Percentiles rank a stretch among this genome's conserved stretches.
Evolutionary conservation across 2,888 invertebrate genomes (phyloP).

Genomic region (Antheraea yamamai): DNA sequence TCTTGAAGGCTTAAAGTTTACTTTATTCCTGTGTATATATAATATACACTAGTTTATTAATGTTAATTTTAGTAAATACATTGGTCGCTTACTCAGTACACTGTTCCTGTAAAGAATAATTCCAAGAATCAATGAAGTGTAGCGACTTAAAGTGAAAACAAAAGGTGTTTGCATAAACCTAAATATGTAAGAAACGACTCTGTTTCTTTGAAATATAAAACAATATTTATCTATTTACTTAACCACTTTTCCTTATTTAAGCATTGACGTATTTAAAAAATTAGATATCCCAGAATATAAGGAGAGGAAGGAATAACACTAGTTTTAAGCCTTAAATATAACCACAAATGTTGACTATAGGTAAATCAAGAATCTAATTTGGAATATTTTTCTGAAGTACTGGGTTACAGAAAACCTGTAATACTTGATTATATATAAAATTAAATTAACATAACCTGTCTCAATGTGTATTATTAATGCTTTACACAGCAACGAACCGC

Average conservation of each 20-base stretch:
- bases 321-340: background rate
- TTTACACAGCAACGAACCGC: background rate
- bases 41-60: no score
- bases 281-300: background rate
- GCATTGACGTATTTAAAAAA: background rate
- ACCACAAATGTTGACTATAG: background rate
- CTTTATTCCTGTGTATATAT: no score
- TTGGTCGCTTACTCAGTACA: background rate
- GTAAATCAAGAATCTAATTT: background rate
- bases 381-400: background rate
- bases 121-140: background rate
- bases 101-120: background rate
- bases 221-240: background rate
- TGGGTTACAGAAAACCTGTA: background rate
- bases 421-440: background rate
- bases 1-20: no score
- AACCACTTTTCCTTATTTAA: background rate
- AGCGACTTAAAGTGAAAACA: background rate
- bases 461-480: background rate
- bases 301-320: background rate
- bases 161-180: background rate
- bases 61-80: background rate
- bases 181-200: background rate
- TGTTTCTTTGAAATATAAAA: conserved; percentile 2
- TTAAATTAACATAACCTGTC: background rate